Conservation (phyloP, 2,888 invertebrate species). For the Lithophane socia region DNA sequence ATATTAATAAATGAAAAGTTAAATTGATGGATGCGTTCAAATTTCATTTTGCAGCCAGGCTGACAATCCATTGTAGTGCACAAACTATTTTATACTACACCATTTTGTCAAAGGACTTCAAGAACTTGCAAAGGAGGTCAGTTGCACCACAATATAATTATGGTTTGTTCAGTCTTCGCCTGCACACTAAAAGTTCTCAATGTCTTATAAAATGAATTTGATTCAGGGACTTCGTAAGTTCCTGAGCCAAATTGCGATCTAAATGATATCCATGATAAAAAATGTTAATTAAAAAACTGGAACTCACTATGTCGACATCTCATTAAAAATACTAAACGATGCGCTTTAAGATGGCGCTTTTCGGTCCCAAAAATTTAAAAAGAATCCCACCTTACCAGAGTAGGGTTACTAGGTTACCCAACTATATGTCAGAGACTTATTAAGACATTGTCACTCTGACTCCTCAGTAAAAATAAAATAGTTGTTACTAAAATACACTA, state of each 20-base stretch:
- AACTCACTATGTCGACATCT: slow-evolving; percentile 18
- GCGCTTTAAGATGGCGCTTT: slow-evolving; percentile 4
- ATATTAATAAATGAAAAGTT: slow-evolving; percentile 1
- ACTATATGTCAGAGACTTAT: background rate
- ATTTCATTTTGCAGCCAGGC: slow-evolving; percentile 4
- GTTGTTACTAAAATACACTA: slow-evolving; percentile 1
- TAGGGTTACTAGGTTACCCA: slow-evolving; percentile 4
- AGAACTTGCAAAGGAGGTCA: slow-evolving; percentile 66
- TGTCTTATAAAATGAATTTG: slow-evolving; percentile 36
- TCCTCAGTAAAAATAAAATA: background rate
- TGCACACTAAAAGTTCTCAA: slow-evolving; percentile 36
- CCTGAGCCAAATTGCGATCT: slow-evolving; percentile 33
- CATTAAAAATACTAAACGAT: slow-evolving; percentile 44
- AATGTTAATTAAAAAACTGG: slow-evolving; percentile 23
- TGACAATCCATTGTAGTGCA: background rate
- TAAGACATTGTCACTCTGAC: background rate
- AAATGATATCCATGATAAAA: background rate
- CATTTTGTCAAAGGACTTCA: slow-evolving; percentile 38
- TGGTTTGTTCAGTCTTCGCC: slow-evolving; percentile 42
- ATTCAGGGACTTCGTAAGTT: slow-evolving; percentile 24
- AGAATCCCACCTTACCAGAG: background rate
- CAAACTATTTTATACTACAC: slow-evolving; percentile 24
- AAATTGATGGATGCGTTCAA: slow-evolving; percentile 11
- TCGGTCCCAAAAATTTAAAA: slow-evolving; percentile 13
- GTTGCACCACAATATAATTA: slow-evolving; percentile 43